phyloP scores from a whole-genome alignment of 2,888 invertebrate species.

The Pterostichus madidus region DNA sequence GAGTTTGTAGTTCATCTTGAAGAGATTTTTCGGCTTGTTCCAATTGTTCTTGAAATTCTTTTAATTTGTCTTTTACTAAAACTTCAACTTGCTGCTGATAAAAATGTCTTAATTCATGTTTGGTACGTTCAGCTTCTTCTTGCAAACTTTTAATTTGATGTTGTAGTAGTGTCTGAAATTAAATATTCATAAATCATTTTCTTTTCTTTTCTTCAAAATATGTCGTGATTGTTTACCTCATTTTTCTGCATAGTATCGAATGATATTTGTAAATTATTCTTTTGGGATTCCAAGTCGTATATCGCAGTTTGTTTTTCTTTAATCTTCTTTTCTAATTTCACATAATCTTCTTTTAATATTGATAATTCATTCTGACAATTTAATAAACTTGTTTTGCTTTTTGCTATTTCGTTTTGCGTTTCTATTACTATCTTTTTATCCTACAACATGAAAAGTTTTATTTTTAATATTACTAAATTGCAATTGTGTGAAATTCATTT shows the following conservation, averaged over 20 bases:
- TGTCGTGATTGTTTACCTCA: slow-evolving; percentile 72
- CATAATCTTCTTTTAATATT: slow-evolving; percentile 72
- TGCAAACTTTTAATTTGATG: slow-evolving; percentile 76
- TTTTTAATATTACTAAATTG: slow-evolving; percentile 18
- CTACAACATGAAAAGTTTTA: slow-evolving; percentile 71
- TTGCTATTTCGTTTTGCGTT: slow-evolving; percentile 73
- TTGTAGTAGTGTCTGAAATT: slow-evolving; percentile 76
- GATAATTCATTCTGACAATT: slow-evolving; percentile 75
- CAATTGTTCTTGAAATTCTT: slow-evolving; percentile 87
- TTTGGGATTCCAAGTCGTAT: slow-evolving; percentile 73
- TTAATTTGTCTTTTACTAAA: slow-evolving; percentile 86
- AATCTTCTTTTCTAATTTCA: slow-evolving; percentile 70
- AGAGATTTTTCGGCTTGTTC: slow-evolving; percentile 84
- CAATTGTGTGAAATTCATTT: too few species aligned
- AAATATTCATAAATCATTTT: slow-evolving; percentile 38
- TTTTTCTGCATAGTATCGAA: slow-evolving; percentile 73
- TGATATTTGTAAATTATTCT: slow-evolving; percentile 73
- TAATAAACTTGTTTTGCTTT: slow-evolving; percentile 80
- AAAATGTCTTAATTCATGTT: slow-evolving; percentile 84
- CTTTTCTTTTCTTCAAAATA: slow-evolving; percentile 9
- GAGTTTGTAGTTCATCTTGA: slow-evolving; percentile 82
- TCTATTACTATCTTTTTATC: slow-evolving; percentile 73
- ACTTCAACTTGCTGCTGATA: slow-evolving; percentile 91
- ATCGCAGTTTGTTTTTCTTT: slow-evolving; percentile 71
- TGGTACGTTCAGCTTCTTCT: slow-evolving; percentile 82